Conservation (phyloP, 2,797 vertebrate species). For the Synaphobranchus kaupii region DNA sequence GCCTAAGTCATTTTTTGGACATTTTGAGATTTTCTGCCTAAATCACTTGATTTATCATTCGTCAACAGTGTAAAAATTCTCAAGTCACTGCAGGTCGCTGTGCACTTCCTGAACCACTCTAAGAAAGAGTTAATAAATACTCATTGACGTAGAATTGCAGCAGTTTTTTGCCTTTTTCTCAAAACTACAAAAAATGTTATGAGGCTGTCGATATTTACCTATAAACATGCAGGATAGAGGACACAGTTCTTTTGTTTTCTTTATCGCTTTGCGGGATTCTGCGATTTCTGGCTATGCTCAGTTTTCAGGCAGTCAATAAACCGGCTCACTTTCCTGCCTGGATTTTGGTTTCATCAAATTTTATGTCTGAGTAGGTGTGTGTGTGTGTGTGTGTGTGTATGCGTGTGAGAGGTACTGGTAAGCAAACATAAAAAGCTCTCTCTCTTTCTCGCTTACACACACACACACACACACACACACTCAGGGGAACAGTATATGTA, state of each 20-base stretch:
- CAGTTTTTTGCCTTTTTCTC: no score
- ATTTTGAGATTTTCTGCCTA: no score
- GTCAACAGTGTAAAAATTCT: no score
- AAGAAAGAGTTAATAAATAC: no score
- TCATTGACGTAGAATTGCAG: no score
- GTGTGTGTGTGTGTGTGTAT: not conserved
- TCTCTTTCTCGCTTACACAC: not conserved
- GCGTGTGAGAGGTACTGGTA: not conserved
- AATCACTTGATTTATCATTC: no score
- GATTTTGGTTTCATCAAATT: not conserved
- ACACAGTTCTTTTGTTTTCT: not conserved
- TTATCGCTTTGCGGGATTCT: not conserved
- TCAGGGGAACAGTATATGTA: not conserved
- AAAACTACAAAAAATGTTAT: no score
- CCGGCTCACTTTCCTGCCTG: not conserved
- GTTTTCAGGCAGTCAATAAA: not conserved
- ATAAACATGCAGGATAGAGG: no score
- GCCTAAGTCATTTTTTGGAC: no score
- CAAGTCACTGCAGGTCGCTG: no score
- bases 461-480: constrained; percentile 8
- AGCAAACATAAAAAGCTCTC: not conserved
- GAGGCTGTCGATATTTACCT: no score
- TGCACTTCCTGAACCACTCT: no score
- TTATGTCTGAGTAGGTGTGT: not conserved
- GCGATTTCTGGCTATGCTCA: not conserved